A percentile compares a stretch with the other conserved stretches of the same genome.
These are phyloP conservation scores for Steinernema feltiae DNA, from an alignment of 1,140 invertebrate species.

Conservation along the genomic window DNA sequence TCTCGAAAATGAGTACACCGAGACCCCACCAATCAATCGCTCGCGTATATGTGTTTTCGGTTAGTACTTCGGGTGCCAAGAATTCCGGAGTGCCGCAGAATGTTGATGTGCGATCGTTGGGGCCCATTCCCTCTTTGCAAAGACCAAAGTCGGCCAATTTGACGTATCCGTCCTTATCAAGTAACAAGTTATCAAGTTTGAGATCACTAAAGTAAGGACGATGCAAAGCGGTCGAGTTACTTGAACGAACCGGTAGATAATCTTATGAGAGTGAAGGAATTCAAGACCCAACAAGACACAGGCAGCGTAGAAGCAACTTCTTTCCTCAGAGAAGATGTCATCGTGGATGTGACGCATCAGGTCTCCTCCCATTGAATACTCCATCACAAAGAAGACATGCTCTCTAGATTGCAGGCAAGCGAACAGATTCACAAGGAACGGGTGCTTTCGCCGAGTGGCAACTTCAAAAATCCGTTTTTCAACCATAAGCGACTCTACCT, in stretches of 20 bases:
- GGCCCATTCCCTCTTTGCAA: slow-evolving; percentile 99
- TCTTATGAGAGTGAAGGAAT: slow-evolving; percentile 97
- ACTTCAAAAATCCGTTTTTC: slow-evolving; percentile 99
- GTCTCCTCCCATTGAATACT: slow-evolving; percentile 94
- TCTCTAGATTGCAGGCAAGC: slow-evolving; percentile 94
- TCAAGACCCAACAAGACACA: slow-evolving; percentile 96
- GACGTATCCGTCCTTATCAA: slow-evolving; percentile 96
- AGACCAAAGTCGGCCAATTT: slow-evolving; percentile 98
- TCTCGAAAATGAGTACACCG: slow-evolving; percentile 98
- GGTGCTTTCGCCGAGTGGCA: slow-evolving; percentile 86
- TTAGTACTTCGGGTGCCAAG: slow-evolving; percentile 83
- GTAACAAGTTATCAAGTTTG: slow-evolving; percentile 92
- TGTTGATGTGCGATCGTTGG: slow-evolving; percentile 86
- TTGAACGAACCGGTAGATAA: slow-evolving; percentile 75
- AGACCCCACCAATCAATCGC: slow-evolving; percentile 99
- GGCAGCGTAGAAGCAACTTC: slow-evolving; percentile 96
- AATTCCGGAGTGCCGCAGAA: slow-evolving; percentile 99
- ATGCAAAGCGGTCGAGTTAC: neutral
- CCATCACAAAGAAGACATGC: slow-evolving; percentile 99
- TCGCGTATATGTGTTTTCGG: slow-evolving; percentile 93
- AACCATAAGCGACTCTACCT: slow-evolving; percentile 89
- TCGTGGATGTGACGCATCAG: slow-evolving; percentile 99
- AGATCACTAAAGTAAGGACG: slow-evolving; percentile 70
- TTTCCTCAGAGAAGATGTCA: slow-evolving; percentile 90
- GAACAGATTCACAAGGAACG: slow-evolving; percentile 96